Percentiles rank a stretch among this genome's conserved stretches.
phyloP scores from a whole-genome alignment of 2,113 vertebrate genomes.

The Bambusicola thoracicus region DNA sequence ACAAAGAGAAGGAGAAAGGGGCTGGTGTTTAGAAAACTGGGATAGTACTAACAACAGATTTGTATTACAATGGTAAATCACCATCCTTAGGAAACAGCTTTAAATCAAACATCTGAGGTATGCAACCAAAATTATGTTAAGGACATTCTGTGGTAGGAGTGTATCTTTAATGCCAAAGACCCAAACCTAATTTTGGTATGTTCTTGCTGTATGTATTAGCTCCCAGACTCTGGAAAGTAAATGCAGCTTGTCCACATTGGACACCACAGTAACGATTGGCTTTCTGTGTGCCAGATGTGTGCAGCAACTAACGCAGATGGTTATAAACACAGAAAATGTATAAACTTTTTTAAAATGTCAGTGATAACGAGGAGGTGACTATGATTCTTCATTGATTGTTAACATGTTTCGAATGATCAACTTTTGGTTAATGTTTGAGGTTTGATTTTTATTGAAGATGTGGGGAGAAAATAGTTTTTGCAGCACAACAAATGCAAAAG shows the following conservation, averaged over 20 bases:
- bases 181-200: not conserved
- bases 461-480: not conserved
- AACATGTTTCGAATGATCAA: not conserved
- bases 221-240: not conserved
- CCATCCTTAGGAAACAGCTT: not conserved
- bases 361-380: not conserved
- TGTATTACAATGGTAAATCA: not conserved
- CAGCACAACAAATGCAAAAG: not conserved
- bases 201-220: not conserved
- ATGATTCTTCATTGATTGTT: not conserved
- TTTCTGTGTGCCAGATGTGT: not conserved
- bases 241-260: not conserved
- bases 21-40: not conserved
- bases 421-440: not conserved
- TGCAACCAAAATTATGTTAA: not conserved
- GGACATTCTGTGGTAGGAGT: not conserved
- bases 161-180: not conserved
- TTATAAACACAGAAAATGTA: not conserved
- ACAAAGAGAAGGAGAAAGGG: not conserved
- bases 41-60: not conserved
- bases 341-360: not conserved
- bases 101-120: not conserved
- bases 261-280: not conserved
- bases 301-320: not conserved
- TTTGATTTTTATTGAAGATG: constrained; percentile 25